Percentiles rank a stretch among this genome's conserved stretches.
Evolutionary conservation across 2,888 invertebrate genomes (phyloP).

Genomic region (Caenorhabditis zanzibari): DNA sequence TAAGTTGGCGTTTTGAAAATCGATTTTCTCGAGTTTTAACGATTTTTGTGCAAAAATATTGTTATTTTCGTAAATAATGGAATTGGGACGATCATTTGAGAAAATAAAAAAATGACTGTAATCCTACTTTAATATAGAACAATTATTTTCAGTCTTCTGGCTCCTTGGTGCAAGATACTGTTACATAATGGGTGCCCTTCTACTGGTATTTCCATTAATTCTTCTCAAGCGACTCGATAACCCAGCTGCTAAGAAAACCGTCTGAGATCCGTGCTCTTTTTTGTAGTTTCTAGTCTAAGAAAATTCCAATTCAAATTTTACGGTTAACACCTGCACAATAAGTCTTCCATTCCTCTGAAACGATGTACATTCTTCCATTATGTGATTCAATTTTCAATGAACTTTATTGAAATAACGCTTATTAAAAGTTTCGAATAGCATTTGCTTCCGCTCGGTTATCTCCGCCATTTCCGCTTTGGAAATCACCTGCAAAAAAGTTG

Average conservation of each 20-base stretch:
- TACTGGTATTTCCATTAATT: slow-evolving; percentile 88
- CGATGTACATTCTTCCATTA: slow-evolving; percentile 32
- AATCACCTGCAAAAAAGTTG: slow-evolving; percentile 56
- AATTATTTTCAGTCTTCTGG: slow-evolving; percentile 91
- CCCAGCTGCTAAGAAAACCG: slow-evolving; percentile 57
- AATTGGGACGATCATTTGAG: too few species aligned
- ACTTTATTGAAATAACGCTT: slow-evolving; percentile 50
- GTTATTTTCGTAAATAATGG: too few species aligned
- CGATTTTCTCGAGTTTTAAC: too few species aligned
- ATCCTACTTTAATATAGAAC: too few species aligned
- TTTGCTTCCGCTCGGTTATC: slow-evolving; percentile 58
- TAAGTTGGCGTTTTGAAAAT: too few species aligned
- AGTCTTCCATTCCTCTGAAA: slow-evolving; percentile 41
- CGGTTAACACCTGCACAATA: slow-evolving; percentile 56
- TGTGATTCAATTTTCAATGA: slow-evolving; percentile 21
- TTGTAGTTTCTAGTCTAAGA: slow-evolving; percentile 28
- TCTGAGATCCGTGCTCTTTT: slow-evolving; percentile 11
- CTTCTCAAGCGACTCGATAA: slow-evolving; percentile 70
- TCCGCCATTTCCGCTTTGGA: slow-evolving; percentile 66
- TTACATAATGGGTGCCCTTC: slow-evolving; percentile 90
- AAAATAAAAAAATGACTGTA: too few species aligned
- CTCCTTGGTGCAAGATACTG: slow-evolving; percentile 91
- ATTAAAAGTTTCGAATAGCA: slow-evolving; percentile 65
- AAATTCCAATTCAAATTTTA: slow-evolving; percentile 18
- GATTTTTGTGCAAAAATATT: too few species aligned